A percentile compares a stretch with the other conserved stretches of the same genome.
Conservation (phyloP, 2,888 invertebrate species). For the Scaptomyza reducta region DNA sequence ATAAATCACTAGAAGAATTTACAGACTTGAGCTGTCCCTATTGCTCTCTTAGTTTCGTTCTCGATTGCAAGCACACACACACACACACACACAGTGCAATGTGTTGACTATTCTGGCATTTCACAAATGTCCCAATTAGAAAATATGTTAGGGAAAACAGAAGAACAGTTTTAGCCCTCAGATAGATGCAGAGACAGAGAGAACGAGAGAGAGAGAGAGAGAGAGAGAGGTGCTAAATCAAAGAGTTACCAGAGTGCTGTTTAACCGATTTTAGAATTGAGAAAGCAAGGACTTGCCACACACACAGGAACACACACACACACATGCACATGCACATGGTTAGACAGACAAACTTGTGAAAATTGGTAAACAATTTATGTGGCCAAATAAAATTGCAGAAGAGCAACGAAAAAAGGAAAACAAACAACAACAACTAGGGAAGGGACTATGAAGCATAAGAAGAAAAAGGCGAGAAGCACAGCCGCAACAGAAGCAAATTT, state of each 20-base stretch:
- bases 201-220: neutral
- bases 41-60: neutral
- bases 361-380: slow-evolving; percentile 80
- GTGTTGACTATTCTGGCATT: slow-evolving; percentile 29
- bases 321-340: slow-evolving; percentile 2
- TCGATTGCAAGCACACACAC: neutral
- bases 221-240: slow-evolving; percentile 53
- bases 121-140: slow-evolving; percentile 51
- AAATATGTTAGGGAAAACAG: slow-evolving; percentile 23
- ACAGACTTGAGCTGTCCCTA: neutral
- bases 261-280: slow-evolving; percentile 63
- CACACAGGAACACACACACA: slow-evolving; percentile 6
- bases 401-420: slow-evolving; percentile 17
- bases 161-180: slow-evolving; percentile 5
- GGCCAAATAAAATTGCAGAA: slow-evolving; percentile 73
- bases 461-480: slow-evolving; percentile 32
- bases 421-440: neutral
- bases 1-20: neutral
- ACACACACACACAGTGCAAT: neutral
- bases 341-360: slow-evolving; percentile 62
- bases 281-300: slow-evolving; percentile 39
- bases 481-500: slow-evolving; percentile 66
- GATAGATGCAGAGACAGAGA: slow-evolving; percentile 5
- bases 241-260: slow-evolving; percentile 52
- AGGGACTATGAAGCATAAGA: neutral